Evolutionary conservation across 2,888 invertebrate genomes (phyloP).

Genomic region (Drosophila barbarae): DNA sequence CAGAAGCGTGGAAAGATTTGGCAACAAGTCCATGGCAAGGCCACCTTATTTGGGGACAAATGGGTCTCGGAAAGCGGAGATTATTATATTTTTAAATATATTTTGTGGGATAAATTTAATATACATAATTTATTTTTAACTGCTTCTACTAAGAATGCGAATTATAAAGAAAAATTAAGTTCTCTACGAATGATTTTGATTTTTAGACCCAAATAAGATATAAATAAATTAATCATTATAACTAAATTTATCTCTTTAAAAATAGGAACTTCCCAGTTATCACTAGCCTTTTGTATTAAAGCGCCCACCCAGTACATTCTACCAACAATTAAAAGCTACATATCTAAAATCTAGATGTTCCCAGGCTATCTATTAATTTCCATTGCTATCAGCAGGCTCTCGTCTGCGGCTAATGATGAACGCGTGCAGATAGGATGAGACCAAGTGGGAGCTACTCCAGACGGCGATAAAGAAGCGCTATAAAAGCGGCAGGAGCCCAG

Average conservation of each 20-base stretch:
- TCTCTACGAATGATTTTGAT: no score
- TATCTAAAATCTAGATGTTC: constrained; percentile 11
- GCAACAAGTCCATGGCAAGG: neutral
- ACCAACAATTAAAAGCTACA: constrained; percentile 2
- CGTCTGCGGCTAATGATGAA: constrained; percentile 5
- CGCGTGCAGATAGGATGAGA: constrained; percentile 3
- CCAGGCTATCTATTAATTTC: constrained; percentile 27
- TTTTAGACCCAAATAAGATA: no score
- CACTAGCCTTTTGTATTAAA: neutral
- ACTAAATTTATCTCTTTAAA: constrained; percentile 1
- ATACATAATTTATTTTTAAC: no score
- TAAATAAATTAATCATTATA: no score
- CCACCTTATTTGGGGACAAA: neutral
- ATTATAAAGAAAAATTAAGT: no score
- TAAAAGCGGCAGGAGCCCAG: neutral
- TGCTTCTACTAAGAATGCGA: no score
- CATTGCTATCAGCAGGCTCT: constrained; percentile 3
- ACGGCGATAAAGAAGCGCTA: constrained; percentile 12
- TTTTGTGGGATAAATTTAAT: no score
- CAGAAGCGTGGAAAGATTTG: constrained; percentile 1
- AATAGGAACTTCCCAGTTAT: neutral
- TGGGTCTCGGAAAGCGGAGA: neutral
- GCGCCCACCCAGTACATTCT: neutral
- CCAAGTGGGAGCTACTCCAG: constrained; percentile 14
- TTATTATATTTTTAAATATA: no score